phyloP scores from a whole-genome alignment of 1,140 invertebrate species.

The Drosophila truncata region DNA sequence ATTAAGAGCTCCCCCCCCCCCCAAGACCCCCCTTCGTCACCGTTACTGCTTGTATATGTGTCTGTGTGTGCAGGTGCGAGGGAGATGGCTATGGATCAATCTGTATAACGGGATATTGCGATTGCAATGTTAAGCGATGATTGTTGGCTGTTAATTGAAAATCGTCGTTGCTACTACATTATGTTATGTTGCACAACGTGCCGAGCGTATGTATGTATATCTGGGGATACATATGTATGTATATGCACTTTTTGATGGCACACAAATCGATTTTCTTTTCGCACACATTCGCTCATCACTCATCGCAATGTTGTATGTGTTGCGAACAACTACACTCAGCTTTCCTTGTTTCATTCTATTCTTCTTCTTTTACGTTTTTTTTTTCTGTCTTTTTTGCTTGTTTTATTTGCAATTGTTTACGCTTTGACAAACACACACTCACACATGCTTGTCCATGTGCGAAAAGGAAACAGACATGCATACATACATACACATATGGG shows the following conservation, averaged over 20 bases:
- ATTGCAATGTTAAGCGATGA: conserved; percentile 55
- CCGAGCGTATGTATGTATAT: not conserved
- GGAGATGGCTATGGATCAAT: conserved; percentile 43
- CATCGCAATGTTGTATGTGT: conserved; percentile 42
- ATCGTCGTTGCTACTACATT: conserved; percentile 56
- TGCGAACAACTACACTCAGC: conserved; percentile 22
- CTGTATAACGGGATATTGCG: conserved; percentile 52
- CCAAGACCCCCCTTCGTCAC: not conserved
- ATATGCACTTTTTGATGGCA: conserved; percentile 80
- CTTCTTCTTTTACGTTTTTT: conserved; percentile 18
- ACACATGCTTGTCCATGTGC: conserved; percentile 3
- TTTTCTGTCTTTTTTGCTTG: conserved; percentile 16
- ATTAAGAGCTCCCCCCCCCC: conserved; percentile 27
- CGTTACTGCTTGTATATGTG: not conserved
- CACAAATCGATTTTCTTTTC: conserved; percentile 79
- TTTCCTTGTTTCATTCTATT: conserved; percentile 35
- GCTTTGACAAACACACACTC: conserved; percentile 68
- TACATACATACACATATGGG: conserved; percentile 37
- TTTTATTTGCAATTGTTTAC: conserved; percentile 82
- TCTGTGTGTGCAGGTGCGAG: conserved; percentile 7
- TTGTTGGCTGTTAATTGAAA: conserved; percentile 69
- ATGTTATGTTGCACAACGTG: conserved; percentile 77
- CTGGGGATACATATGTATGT: conserved; percentile 20
- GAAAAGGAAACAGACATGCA: conserved; percentile 21
- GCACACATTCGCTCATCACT: conserved; percentile 42